Evolutionary conservation across 1,140 invertebrate genomes (phyloP).

Genomic region (Cydia pomonella): DNA sequence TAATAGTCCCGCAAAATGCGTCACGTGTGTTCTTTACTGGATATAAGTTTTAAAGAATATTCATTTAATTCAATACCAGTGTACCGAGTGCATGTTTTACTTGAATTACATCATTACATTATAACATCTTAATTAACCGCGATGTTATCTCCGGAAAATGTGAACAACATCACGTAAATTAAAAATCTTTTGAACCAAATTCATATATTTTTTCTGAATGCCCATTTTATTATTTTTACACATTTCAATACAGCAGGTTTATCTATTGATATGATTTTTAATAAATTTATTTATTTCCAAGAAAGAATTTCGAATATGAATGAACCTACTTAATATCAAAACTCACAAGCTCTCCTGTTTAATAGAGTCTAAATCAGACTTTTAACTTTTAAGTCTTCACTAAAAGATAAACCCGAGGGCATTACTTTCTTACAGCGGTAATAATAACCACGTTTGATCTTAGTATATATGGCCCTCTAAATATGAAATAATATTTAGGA

Average conservation of each 20-base stretch:
- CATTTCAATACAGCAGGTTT: too few relatives aligned
- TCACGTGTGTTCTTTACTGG: background rate
- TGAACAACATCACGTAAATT: too few relatives aligned
- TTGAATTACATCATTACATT: too few relatives aligned
- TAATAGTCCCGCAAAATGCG: conserved; percentile 42
- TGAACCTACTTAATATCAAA: background rate
- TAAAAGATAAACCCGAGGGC: background rate
- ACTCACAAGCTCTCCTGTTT: background rate
- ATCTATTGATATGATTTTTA: too few relatives aligned
- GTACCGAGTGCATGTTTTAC: too few relatives aligned
- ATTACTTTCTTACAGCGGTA: conserved; percentile 28
- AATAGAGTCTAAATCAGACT: conserved; percentile 1
- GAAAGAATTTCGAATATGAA: too few relatives aligned
- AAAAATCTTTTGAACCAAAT: too few relatives aligned
- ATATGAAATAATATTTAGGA: conserved; percentile 74
- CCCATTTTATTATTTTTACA: too few relatives aligned
- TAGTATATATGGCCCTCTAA: conserved; percentile 48
- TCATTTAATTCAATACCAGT: background rate
- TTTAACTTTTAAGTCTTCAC: background rate
- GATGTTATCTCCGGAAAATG: too few relatives aligned
- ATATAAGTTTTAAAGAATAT: background rate
- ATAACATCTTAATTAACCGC: too few relatives aligned
- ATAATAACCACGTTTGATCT: conserved; percentile 53
- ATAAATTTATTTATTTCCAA: too few relatives aligned
- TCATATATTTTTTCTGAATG: too few relatives aligned